Evolutionary conservation across 2,888 invertebrate species (phyloP), one percentile per base, ranked within the genome.

Genomic region (Agriopis leucophaearia): DNA sequence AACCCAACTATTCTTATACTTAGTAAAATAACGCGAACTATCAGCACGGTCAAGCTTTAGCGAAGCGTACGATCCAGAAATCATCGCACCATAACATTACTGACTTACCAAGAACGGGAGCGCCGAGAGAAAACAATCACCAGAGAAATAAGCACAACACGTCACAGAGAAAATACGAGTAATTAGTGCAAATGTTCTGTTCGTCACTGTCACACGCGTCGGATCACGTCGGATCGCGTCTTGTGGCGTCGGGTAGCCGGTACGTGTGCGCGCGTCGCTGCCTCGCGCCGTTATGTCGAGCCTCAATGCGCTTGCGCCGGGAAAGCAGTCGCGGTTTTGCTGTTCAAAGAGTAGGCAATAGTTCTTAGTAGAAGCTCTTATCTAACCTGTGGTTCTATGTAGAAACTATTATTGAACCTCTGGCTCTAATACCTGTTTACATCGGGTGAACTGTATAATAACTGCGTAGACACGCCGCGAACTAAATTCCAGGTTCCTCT

Each of bases 281-380:
- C 73, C 75, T 84, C 84, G 86, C 80, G 81, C 91, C 92, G 91
- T 91, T 90, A 90, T 91, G 91, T 81, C 78, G 82, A 62, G 74
- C 62, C 69, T 74, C 35, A 51, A 35, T 51, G 51, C 51, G 71
- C 72, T 42, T 52, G 75, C 80, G 80, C 64, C 82, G 78, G 81
- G 88, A 90, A 87, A 89, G 89, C 89, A 82, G 84, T 75, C 82
- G 82, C 81, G 78, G 79, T 79, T 66, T 78, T 78, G 71, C 68
- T 71, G 71, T 76, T 68, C 86, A 88, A 79, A 89, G 84, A 84
- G 64, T 81, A 79, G 71, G 66, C 66, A 69, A 66, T 71, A 69
- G 68, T 40, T 65, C 70, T 36, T 15, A 3, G 38, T 38, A 16
- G 15, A 15, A 54, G 38, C 51, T 51, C 0, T 35, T 36, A 1